phyloP scores from a whole-genome alignment of 2,888 invertebrate species.

The Pollenia angustigena region DNA sequence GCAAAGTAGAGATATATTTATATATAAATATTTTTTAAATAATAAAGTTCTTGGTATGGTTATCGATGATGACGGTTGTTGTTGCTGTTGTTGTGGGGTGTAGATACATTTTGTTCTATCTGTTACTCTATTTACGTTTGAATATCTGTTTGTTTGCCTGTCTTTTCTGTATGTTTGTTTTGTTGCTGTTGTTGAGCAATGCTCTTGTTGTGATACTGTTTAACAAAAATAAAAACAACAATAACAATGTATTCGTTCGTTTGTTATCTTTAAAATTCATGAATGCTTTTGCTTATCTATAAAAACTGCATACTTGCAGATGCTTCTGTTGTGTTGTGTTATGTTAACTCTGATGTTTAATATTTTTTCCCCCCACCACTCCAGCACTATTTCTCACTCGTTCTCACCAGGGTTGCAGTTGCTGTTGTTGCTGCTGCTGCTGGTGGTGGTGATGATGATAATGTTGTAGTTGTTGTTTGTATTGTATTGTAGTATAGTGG shows the following conservation, averaged over 20 bases:
- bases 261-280: conserved; percentile 82
- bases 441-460: conserved; percentile 54
- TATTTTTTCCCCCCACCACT: conserved; percentile 8
- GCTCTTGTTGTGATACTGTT: conserved; percentile 59
- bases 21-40: conserved; percentile 15
- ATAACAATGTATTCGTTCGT: conserved; percentile 64
- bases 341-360: conserved; percentile 64
- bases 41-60: conserved; percentile 33
- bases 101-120: conserved; percentile 40
- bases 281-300: conserved; percentile 82
- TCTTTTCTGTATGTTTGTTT: conserved; percentile 22
- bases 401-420: background rate
- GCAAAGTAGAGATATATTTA: conserved; percentile 44
- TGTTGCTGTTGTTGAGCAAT: conserved; percentile 54
- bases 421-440: conserved; percentile 11
- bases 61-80: conserved; percentile 13
- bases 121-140: conserved; percentile 63
- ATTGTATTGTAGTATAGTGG: conserved; percentile 35
- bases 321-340: conserved; percentile 71
- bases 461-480: conserved; percentile 61
- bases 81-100: conserved; percentile 32
- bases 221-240: conserved; percentile 66
- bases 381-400: background rate
- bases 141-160: conserved; percentile 37
- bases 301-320: conserved; percentile 82